phyloP scores from a whole-genome alignment of 2,888 invertebrate species.

The Glaucopsyche alexis region DNA sequence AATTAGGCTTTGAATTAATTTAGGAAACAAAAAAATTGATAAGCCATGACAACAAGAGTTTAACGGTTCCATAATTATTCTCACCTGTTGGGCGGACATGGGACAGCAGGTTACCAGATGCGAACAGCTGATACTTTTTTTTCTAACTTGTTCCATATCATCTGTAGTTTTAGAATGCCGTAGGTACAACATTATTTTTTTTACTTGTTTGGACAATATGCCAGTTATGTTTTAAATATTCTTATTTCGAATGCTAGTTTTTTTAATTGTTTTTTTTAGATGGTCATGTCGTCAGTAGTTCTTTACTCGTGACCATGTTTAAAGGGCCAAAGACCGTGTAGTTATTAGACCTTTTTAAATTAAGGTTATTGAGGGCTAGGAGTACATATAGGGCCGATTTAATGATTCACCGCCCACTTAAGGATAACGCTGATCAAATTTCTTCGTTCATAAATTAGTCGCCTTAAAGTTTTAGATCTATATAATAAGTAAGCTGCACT shows the following conservation, averaged over 20 bases:
- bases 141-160: constrained; percentile 17
- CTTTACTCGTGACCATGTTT: neutral
- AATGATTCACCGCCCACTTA: neutral
- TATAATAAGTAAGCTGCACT: no score
- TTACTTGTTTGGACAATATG: neutral
- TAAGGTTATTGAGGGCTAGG: neutral
- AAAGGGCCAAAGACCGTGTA: neutral
- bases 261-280: neutral
- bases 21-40: constrained; percentile 1
- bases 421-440: neutral
- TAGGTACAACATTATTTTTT: neutral
- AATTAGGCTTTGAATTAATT: neutral
- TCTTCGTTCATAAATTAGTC: neutral
- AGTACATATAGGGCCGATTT: neutral
- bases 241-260: neutral
- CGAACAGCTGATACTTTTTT: constrained; percentile 16
- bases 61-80: neutral
- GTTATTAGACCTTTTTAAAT: neutral
- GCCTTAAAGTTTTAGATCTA: no score
- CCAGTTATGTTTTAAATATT: neutral
- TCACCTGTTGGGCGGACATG: constrained; percentile 18
- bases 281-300: neutral
- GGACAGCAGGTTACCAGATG: constrained; percentile 12
- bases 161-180: neutral
- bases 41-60: neutral